Conservation (phyloP, 1,140 invertebrate species). For the Bombus superbus region DNA sequence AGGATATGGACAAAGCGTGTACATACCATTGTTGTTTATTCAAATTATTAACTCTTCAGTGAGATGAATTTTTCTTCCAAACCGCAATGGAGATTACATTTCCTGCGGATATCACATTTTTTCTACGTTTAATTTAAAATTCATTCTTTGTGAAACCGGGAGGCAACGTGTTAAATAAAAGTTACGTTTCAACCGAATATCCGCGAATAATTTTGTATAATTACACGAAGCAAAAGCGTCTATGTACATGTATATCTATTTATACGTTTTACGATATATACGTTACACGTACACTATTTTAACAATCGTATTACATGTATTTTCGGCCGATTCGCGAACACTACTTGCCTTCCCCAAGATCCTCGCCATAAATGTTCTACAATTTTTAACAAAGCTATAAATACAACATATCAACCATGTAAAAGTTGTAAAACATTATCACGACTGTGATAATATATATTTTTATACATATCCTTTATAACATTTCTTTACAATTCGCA, state of each 20-base stretch:
- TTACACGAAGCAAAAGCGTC: background rate
- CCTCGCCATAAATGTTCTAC: constrained; percentile 28
- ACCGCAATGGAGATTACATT: background rate
- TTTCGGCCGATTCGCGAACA: constrained; percentile 76
- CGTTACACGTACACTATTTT: constrained; percentile 46
- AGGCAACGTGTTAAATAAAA: background rate
- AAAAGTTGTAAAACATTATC: constrained; percentile 12
- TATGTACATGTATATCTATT: constrained; percentile 2
- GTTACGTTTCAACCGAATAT: background rate
- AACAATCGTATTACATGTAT: constrained; percentile 63
- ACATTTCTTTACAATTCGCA: constrained; percentile 15
- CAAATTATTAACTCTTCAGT: background rate
- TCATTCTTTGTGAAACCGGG: background rate
- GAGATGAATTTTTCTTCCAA: background rate
- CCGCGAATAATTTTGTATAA: background rate
- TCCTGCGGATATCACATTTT: background rate
- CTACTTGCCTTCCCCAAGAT: constrained; percentile 70
- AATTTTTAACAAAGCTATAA: background rate
- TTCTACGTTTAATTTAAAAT: background rate
- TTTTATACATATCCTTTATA: constrained; percentile 10
- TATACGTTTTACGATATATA: background rate
- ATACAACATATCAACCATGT: background rate
- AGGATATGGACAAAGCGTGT: background rate
- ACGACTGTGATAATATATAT: constrained; percentile 21
- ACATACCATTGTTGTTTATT: background rate